phyloP scores from a whole-genome alignment of 2,888 invertebrate genomes.

The Onchidella celtica region DNA sequence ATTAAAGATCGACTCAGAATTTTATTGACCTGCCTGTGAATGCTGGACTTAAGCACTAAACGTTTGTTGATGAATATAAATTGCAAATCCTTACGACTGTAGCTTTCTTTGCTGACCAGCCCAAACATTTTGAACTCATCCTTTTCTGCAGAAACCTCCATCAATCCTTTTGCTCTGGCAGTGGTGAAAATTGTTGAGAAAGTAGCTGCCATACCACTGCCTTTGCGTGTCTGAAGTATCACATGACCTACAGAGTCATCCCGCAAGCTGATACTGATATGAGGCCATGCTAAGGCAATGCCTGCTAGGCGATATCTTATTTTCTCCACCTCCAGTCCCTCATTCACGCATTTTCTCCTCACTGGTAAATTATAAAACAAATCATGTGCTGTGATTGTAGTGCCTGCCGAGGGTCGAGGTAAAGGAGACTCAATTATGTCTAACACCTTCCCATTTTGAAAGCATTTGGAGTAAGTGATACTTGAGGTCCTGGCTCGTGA shows the following conservation, averaged over 20 bases:
- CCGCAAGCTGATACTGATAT: slow-evolving; percentile 85
- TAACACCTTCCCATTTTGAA: slow-evolving; percentile 81
- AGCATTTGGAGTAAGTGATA: slow-evolving; percentile 84
- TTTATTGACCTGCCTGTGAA: slow-evolving; percentile 81
- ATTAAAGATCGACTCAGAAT: slow-evolving; percentile 75
- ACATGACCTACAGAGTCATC: slow-evolving; percentile 85
- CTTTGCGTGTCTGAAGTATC: slow-evolving; percentile 84
- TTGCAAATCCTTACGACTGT: slow-evolving; percentile 82
- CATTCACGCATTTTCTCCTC: slow-evolving; percentile 83
- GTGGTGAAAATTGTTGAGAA: slow-evolving; percentile 82
- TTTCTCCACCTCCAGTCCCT: slow-evolving; percentile 83
- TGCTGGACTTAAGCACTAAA: slow-evolving; percentile 82
- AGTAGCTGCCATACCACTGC: slow-evolving; percentile 82
- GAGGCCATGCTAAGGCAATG: slow-evolving; percentile 85
- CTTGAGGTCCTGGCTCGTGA: slow-evolving; percentile 81
- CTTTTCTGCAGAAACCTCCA: slow-evolving; percentile 79
- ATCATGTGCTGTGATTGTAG: slow-evolving; percentile 86
- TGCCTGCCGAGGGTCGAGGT: slow-evolving; percentile 85
- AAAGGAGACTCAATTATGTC: slow-evolving; percentile 73
- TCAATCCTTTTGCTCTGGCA: slow-evolving; percentile 78
- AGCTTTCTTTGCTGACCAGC: slow-evolving; percentile 82
- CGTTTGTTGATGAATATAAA: slow-evolving; percentile 86
- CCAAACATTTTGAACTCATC: slow-evolving; percentile 83
- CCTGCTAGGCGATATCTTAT: slow-evolving; percentile 84
- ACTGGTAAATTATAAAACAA: slow-evolving; percentile 85